Conservation (phyloP, 2,113 vertebrate genomes). For the Cryptomyrus ogoouensis region DNA sequence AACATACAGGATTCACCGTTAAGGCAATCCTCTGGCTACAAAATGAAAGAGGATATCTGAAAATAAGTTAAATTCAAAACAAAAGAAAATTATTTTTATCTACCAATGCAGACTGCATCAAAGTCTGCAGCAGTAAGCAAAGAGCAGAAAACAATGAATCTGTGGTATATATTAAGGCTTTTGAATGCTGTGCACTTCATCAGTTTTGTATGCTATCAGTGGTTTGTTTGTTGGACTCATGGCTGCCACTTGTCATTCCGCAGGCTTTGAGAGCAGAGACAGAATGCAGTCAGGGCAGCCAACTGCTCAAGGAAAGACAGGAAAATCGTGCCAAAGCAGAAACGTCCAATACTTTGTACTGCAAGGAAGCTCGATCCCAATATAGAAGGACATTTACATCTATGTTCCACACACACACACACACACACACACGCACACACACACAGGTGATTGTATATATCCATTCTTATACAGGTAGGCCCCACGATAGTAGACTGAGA, state of each 20-base stretch:
- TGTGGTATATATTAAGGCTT: background rate
- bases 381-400: background rate
- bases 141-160: background rate
- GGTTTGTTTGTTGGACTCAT: background rate
- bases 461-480: background rate
- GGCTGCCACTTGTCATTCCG: background rate
- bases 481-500: background rate
- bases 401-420: background rate
- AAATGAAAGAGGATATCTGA: background rate
- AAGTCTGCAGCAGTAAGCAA: background rate
- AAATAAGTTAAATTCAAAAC: background rate
- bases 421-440: background rate
- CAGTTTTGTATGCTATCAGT: background rate
- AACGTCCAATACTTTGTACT: background rate
- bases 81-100: background rate
- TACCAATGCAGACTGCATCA: background rate
- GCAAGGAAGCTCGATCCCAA: background rate
- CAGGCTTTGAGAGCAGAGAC: background rate
- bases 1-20: background rate
- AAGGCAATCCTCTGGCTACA: background rate
- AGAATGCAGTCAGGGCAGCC: background rate
- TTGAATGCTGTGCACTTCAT: background rate
- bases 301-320: background rate
- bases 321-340: background rate
- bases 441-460: background rate